Percentiles rank a stretch among this genome's conserved stretches.
phyloP scores from a whole-genome alignment of 2,797 vertebrate genomes.

The Zalophus californianus region DNA sequence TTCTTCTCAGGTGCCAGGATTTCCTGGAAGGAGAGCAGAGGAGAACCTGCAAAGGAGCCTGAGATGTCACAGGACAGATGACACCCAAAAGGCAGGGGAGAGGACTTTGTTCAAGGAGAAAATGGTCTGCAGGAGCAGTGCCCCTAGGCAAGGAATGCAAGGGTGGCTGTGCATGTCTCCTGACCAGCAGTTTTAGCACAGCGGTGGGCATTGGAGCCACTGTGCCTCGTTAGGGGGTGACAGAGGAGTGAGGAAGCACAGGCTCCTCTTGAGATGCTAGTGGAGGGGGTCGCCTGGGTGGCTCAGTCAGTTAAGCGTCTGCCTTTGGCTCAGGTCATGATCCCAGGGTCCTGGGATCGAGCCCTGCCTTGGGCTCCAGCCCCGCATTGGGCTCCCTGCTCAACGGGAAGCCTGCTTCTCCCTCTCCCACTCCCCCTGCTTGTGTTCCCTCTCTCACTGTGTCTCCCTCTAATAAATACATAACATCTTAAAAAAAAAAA shows the following conservation, averaged over 20 bases:
- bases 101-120: not conserved
- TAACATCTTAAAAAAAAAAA: no score
- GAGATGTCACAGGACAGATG: not conserved
- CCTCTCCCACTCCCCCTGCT: no score
- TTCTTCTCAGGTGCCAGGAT: not conserved
- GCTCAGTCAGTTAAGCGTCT: no score
- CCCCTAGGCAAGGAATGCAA: not conserved
- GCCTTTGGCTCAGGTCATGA: no score
- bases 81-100: not conserved
- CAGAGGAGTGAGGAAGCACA: not conserved
- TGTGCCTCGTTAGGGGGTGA: not conserved
- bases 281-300: no score
- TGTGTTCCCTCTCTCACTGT: no score
- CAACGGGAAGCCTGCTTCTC: no score
- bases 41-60: not conserved
- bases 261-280: not conserved
- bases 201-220: not conserved
- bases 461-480: no score
- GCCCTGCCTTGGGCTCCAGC: no score
- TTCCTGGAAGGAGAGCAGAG: conserved; percentile 22
- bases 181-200: not conserved
- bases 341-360: no score
- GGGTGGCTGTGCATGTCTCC: accelerated
- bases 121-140: not conserved
- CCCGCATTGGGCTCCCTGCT: no score